Evolutionary conservation across 2,797 vertebrate genomes (phyloP).

Genomic region (Microcaecilia unicolor): DNA sequence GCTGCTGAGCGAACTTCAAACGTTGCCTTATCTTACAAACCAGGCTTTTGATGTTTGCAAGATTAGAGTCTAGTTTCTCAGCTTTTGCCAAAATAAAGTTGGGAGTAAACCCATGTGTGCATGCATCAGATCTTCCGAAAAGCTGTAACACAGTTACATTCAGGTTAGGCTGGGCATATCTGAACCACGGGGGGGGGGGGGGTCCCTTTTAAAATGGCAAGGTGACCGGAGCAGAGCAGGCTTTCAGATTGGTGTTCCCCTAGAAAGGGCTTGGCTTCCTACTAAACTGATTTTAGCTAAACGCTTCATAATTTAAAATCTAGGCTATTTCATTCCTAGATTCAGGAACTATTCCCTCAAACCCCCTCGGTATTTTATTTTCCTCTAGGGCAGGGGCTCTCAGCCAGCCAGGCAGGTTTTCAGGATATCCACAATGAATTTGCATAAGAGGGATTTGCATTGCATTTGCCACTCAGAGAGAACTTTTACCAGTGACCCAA

Average conservation of each 20-base stretch:
- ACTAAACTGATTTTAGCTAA: constrained; percentile 41
- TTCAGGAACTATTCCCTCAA: constrained; percentile 15
- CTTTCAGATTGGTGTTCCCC: no score
- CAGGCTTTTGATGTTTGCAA: constrained; percentile 87
- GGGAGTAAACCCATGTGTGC: constrained; percentile 53
- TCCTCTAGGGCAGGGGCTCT: no score
- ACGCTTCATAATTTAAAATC: constrained; percentile 49
- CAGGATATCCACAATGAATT: no score
- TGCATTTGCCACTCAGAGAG: no score
- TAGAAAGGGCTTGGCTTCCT: constrained; percentile 53
- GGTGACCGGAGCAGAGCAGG: constrained; percentile 63
- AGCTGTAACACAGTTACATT: constrained; percentile 72
- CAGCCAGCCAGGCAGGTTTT: no score
- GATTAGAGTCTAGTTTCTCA: constrained; percentile 83
- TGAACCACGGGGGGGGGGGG: no score
- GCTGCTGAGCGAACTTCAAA: constrained; percentile 87
- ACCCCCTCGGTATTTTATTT: constrained; percentile 1
- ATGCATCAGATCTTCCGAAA: constrained; percentile 78
- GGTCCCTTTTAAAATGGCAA: no score
- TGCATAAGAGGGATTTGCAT: no score
- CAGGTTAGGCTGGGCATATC: constrained; percentile 71
- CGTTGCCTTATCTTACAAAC: constrained; percentile 96
- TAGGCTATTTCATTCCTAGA: constrained; percentile 21
- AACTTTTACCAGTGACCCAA: no score
- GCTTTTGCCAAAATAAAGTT: constrained; percentile 81